Evolutionary conservation across 2,113 vertebrate species (phyloP), one percentile per base, ranked within the genome.

Genomic region (Alces alces): DNA sequence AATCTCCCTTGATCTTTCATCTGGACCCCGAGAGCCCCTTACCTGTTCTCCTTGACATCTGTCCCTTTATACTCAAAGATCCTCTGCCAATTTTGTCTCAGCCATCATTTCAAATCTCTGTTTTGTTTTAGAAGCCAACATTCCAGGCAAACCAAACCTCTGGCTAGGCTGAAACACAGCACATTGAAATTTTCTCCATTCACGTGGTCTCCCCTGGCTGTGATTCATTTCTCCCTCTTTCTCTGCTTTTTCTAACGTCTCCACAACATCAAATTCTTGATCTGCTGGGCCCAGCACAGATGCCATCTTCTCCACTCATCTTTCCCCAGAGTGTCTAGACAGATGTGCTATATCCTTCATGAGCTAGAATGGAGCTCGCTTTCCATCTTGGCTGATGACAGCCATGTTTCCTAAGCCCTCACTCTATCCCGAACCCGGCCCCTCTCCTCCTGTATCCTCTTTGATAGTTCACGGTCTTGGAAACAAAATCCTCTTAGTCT

Each of bases 351-450:
- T 8, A 16, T 8, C 13, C 16, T 19, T 86, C 57, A 13, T 39
- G 33, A n/a, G 8, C 54, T 45, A 15, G 43, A 78, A 12, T 10
- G 15, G 47, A 25, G 3, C 23, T 60, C 73, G 11, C 23, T 80
- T 33, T 61, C 30, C 43, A 23, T 23, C 36, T 15, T 7, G 9
- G 50, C n/a, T 3, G 5, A n/a, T 8, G 52, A 7, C 16, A 43
- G 19, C 25, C 36, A 6, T 14, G 4, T n/a, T 39, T 57, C 19
- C 50, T 28, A 36, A 43, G 94, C 33, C 7, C 27, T 36, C 23
- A 43, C 1, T 6, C n/a, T 0, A 5, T n/a, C 21, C 25, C 0
- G 3, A 57, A 45, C 7, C 17, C 0, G 1, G 2, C 5, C 6
- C 11, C 9, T 70, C 19, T 52, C 25, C 25, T 86, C 1, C 43